Evolutionary conservation across 2,888 invertebrate species (phyloP).

Genomic region (Drosophila ustulata): DNA sequence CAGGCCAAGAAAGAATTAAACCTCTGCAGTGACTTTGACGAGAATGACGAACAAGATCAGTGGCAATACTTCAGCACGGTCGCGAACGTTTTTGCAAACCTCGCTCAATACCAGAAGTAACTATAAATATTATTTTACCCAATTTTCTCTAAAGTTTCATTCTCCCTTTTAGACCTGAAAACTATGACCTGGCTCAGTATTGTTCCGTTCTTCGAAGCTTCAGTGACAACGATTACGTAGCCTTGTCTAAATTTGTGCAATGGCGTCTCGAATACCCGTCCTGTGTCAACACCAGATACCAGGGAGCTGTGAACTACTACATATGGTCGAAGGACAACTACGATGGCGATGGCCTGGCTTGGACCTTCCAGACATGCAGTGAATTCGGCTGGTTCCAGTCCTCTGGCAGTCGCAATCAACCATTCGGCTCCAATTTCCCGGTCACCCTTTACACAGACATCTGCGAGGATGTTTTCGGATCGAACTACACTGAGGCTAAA

Average conservation of each 20-base stretch:
- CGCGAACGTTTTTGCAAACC: conserved; percentile 69
- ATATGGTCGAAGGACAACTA: conserved; percentile 59
- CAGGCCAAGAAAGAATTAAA: conserved; percentile 61
- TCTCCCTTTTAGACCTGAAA: conserved; percentile 45
- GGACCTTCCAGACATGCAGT: conserved; percentile 93
- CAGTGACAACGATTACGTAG: conserved; percentile 54
- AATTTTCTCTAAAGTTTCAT: neutral
- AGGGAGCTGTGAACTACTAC: conserved; percentile 51
- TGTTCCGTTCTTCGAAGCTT: conserved; percentile 56
- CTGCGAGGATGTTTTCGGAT: conserved; percentile 69
- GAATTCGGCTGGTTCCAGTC: conserved; percentile 94
- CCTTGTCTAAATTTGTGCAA: conserved; percentile 63
- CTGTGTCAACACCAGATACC: conserved; percentile 63
- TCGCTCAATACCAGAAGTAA: conserved; percentile 73
- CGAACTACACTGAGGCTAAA: conserved; percentile 37
- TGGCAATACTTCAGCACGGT: conserved; percentile 73
- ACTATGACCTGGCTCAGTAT: conserved; percentile 46
- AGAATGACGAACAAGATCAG: conserved; percentile 53
- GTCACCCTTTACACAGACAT: conserved; percentile 63
- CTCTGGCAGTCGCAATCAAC: conserved; percentile 87
- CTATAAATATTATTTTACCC: rapidly evolving
- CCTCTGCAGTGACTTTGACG: conserved; percentile 67
- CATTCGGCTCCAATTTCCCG: conserved; percentile 84
- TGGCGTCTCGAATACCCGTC: conserved; percentile 44
- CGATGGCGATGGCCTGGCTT: conserved; percentile 86